Conservation (phyloP, 2,797 vertebrate genomes). For the Melanotaenia pygmaea region DNA sequence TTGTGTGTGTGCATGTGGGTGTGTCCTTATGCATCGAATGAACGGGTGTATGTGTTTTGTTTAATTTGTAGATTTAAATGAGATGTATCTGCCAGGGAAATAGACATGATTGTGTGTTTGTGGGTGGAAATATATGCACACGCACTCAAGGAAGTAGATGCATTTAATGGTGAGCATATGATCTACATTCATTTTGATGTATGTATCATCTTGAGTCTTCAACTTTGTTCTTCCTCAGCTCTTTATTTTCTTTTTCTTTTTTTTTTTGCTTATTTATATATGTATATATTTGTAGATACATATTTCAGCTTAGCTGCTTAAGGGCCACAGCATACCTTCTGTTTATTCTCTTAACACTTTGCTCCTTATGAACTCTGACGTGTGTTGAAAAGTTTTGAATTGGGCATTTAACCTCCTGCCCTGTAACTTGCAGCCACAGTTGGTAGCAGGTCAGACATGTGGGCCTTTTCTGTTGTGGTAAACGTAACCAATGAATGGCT, state of each 20-base stretch:
- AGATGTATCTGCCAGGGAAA: constrained; percentile 50
- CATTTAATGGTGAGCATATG: constrained; percentile 37
- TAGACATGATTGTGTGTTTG: constrained; percentile 46
- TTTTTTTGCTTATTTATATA: neutral
- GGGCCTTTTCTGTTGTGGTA: constrained; percentile 37
- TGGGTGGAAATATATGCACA: constrained; percentile 38
- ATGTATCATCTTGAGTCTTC: constrained; percentile 56
- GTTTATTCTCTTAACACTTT: constrained; percentile 64
- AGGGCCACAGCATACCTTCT: constrained; percentile 43
- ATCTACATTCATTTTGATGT: constrained; percentile 42
- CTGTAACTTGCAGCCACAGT: constrained; percentile 55
- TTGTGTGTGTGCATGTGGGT: constrained; percentile 6
- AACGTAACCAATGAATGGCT: constrained; percentile 36
- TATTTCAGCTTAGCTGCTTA: neutral
- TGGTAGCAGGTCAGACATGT: constrained; percentile 63
- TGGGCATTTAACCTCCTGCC: constrained; percentile 76
- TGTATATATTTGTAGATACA: neutral
- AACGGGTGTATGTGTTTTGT: constrained; percentile 45
- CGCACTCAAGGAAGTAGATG: constrained; percentile 28
- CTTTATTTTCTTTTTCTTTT: neutral
- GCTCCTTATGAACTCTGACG: constrained; percentile 72
- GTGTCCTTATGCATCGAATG: constrained; percentile 37
- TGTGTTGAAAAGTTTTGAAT: constrained; percentile 76
- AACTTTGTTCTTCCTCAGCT: constrained; percentile 61
- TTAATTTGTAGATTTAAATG: constrained; percentile 46